Conservation (phyloP, 2,797 vertebrate genomes). For the Harpagifer antarcticus region DNA sequence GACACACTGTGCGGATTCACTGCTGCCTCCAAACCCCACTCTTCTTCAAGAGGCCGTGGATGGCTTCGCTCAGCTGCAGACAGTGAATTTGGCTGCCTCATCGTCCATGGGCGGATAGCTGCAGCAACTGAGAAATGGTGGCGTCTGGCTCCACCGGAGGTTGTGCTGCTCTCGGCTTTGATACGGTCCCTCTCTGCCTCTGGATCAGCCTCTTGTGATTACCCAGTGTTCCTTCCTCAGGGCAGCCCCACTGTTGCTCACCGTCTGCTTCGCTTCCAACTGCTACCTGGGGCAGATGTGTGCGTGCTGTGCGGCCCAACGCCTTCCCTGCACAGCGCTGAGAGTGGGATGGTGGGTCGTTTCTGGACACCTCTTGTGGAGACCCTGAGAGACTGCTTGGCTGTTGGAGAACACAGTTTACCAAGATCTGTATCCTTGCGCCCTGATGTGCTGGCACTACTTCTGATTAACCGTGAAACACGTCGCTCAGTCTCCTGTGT, state of each 20-base stretch:
- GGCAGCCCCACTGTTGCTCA: slow-evolving; percentile 93
- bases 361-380: slow-evolving; percentile 90
- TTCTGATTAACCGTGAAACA: slow-evolving; percentile 89
- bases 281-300: slow-evolving; percentile 88
- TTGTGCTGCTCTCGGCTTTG: slow-evolving; percentile 88
- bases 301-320: slow-evolving; percentile 91
- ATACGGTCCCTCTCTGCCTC: slow-evolving; percentile 82
- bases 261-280: slow-evolving; percentile 89
- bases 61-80: slow-evolving; percentile 86
- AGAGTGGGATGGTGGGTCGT: slow-evolving; percentile 83
- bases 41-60: slow-evolving; percentile 87
- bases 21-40: slow-evolving; percentile 81
- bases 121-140: slow-evolving; percentile 93
- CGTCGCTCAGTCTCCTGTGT: slow-evolving; percentile 86
- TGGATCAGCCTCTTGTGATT: slow-evolving; percentile 87
- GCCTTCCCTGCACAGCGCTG: slow-evolving; percentile 86
- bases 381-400: slow-evolving; percentile 83
- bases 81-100: slow-evolving; percentile 89
- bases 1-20: slow-evolving; percentile 90
- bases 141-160: slow-evolving; percentile 88
- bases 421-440: slow-evolving; percentile 78
- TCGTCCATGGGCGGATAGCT: slow-evolving; percentile 84
- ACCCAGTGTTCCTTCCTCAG: slow-evolving; percentile 92
- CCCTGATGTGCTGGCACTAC: slow-evolving; percentile 86
- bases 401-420: slow-evolving; percentile 80